Evolutionary conservation across 2,888 invertebrate genomes (phyloP).

Genomic region (Lypha dubia): DNA sequence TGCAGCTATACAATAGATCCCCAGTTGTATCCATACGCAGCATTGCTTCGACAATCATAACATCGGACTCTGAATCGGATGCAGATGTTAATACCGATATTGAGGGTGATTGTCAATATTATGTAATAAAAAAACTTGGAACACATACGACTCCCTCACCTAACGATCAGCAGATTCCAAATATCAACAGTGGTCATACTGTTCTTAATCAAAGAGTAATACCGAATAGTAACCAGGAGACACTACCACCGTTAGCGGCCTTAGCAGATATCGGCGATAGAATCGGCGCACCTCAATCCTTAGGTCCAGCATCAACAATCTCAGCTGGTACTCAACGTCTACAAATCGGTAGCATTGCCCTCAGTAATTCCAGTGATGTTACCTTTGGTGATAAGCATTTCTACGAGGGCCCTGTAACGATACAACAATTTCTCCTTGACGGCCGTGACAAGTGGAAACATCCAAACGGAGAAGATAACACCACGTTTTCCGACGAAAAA

Average conservation of each 20-base stretch:
- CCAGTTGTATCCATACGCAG: conserved; percentile 81
- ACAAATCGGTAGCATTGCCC: conserved; percentile 86
- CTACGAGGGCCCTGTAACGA: conserved; percentile 91
- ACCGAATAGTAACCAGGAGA: conserved; percentile 42
- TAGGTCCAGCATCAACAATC: conserved; percentile 28
- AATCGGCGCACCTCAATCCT: conserved; percentile 44
- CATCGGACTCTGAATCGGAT: conserved; percentile 80
- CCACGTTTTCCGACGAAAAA: conserved; percentile 73
- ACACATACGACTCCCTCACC: conserved; percentile 78
- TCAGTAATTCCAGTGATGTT: conserved; percentile 88
- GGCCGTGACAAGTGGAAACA: conserved; percentile 79
- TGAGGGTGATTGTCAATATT: conserved; percentile 76
- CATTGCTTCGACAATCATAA: conserved; percentile 78
- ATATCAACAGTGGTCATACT: conserved; percentile 78
- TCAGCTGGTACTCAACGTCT: conserved; percentile 75
- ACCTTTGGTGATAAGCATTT: conserved; percentile 91
- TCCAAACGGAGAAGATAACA: conserved; percentile 78
- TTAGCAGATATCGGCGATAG: conserved; percentile 53
- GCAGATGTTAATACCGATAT: conserved; percentile 76
- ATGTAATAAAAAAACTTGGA: conserved; percentile 81
- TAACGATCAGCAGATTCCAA: conserved; percentile 76
- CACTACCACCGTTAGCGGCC: conserved; percentile 27
- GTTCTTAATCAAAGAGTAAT: conserved; percentile 77
- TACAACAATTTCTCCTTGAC: conserved; percentile 88
- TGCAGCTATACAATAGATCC: conserved; percentile 71